Conservation (phyloP, 2,888 invertebrate genomes). For the Capitulum mitella region DNA sequence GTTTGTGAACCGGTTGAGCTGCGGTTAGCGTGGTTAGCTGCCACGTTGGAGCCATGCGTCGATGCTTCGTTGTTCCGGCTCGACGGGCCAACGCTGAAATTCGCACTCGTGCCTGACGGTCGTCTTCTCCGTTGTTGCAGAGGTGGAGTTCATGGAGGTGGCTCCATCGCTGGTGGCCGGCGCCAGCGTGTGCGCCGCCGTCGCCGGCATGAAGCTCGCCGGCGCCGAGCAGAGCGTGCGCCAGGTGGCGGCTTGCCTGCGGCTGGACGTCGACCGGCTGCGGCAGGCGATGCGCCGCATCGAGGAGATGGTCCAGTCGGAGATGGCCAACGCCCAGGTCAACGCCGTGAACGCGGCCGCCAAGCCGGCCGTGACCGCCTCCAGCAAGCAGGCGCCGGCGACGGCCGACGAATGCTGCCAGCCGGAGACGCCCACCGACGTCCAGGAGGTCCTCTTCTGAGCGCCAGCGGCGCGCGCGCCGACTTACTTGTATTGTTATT, state of each 20-base stretch:
- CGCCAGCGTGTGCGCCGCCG: conserved; percentile 20
- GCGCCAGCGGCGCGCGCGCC: background rate
- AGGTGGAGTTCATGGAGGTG: conserved; percentile 9
- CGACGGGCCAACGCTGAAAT: too few species aligned
- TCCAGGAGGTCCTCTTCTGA: conserved; percentile 22
- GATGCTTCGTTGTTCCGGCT: too few species aligned
- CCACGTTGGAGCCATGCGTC: too few species aligned
- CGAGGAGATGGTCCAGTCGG: conserved; percentile 24
- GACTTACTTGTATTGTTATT: background rate
- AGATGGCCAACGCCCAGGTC: conserved; percentile 16
- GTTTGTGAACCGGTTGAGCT: too few species aligned
- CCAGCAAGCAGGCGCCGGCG: conserved; percentile 2
- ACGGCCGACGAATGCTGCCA: background rate
- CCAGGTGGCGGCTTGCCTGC: conserved; percentile 6
- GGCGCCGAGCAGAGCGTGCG: background rate
- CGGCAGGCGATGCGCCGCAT: background rate
- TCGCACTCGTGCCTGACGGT: background rate
- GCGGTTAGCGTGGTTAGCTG: too few species aligned
- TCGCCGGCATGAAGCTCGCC: conserved; percentile 20
- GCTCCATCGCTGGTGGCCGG: background rate
- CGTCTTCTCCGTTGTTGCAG: background rate
- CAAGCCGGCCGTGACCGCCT: background rate
- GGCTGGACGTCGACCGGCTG: background rate
- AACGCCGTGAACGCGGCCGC: background rate
- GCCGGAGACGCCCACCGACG: conserved; percentile 19